phyloP scores from a whole-genome alignment of 92 coral and sea anemone genomes.

The Porites cylindrica region DNA sequence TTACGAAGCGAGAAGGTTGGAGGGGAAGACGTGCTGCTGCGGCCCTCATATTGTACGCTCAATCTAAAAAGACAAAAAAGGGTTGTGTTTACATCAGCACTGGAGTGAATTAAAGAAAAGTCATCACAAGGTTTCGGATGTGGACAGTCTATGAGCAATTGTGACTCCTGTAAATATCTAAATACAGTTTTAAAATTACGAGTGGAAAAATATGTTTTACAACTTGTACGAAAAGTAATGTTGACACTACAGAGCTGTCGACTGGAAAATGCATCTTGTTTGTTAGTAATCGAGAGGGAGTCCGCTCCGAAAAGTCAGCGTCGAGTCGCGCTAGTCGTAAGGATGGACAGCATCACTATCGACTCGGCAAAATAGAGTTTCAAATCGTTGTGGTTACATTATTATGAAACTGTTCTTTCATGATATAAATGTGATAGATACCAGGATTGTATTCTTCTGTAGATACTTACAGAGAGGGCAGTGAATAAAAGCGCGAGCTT shows the following conservation, averaged over 20 bases:
- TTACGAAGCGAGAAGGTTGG: slow-evolving; percentile 8
- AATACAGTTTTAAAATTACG: no score
- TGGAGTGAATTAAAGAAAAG: not conserved
- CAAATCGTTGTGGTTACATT: no score
- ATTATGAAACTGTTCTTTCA: not conserved
- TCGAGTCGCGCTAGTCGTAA: no score
- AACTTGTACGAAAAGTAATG: no score
- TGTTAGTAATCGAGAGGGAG: no score
- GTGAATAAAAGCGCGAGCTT: not conserved
- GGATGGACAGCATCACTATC: no score
- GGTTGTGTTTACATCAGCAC: not conserved
- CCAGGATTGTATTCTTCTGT: no score
- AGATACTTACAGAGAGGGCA: slow-evolving; percentile 8
- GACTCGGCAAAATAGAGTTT: no score
- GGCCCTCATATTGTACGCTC: not conserved
- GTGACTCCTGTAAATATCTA: not conserved
- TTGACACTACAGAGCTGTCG: no score
- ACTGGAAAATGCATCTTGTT: no score
- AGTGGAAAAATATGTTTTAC: no score
- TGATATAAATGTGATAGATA: not conserved
- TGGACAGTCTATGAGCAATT: not conserved
- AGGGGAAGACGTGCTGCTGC: not conserved
- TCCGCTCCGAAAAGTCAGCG: no score
- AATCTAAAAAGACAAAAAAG: slow-evolving; percentile 7
- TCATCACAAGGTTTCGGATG: not conserved